Evolutionary conservation across 92 coral and sea anemone genomes (phyloP).

Genomic region (Anthopleura xanthogrammica): DNA sequence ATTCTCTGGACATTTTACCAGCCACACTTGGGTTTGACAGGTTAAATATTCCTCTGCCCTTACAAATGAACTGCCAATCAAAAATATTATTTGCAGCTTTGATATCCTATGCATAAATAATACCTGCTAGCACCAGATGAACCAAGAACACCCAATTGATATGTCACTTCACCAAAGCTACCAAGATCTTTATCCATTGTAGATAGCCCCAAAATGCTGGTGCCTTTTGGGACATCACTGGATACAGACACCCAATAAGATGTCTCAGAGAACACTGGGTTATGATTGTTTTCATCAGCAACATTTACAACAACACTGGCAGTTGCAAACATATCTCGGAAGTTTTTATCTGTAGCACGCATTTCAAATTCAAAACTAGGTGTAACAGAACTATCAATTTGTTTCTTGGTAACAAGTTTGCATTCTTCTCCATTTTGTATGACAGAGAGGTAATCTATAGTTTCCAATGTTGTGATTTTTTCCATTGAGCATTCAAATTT

Average conservation of each 20-base stretch:
- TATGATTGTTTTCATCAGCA: slow-evolving; percentile 66
- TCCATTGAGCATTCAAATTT: slow-evolving; percentile 68
- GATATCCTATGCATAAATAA: no score
- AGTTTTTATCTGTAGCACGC: slow-evolving; percentile 74
- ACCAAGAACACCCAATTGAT: slow-evolving; percentile 4
- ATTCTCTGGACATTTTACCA: no score
- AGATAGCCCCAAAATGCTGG: slow-evolving; percentile 50
- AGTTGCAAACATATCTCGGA: slow-evolving; percentile 64
- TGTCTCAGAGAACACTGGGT: slow-evolving; percentile 63
- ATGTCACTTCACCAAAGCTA: slow-evolving; percentile 75
- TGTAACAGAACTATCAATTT: slow-evolving; percentile 44
- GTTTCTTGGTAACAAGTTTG: slow-evolving; percentile 50
- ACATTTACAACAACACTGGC: slow-evolving; percentile 60
- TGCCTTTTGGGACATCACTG: slow-evolving; percentile 37
- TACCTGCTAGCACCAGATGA: slow-evolving; percentile 42
- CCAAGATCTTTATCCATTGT: slow-evolving; percentile 77
- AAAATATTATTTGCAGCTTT: no score
- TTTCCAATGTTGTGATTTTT: slow-evolving; percentile 37
- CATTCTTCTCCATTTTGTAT: slow-evolving; percentile 50
- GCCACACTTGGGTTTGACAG: no score
- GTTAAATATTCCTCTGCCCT: no score
- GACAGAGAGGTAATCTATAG: slow-evolving; percentile 46
- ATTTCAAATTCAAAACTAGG: slow-evolving; percentile 63
- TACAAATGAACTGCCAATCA: no score
- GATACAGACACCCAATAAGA: slow-evolving; percentile 68